Conservation (phyloP, 2,888 invertebrate genomes). For the Cantharis flavilabris region DNA sequence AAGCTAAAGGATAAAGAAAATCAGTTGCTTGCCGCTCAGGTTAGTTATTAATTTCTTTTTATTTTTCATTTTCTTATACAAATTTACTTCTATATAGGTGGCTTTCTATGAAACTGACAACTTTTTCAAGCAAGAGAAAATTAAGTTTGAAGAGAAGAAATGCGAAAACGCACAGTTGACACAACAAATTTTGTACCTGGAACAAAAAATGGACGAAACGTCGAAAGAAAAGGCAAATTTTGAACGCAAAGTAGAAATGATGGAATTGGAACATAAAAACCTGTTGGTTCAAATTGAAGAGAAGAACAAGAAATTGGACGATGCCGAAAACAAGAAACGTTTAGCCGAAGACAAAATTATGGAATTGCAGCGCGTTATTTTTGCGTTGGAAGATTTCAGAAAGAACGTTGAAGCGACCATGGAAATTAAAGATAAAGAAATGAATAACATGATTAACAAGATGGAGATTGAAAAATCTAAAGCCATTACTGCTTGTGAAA, state of each 20-base stretch:
- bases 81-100: constrained; percentile 2
- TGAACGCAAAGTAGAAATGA: constrained; percentile 45
- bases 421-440: constrained; percentile 44
- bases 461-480: constrained; percentile 45
- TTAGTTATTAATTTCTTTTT: constrained; percentile 23
- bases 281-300: constrained; percentile 10
- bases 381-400: constrained; percentile 39
- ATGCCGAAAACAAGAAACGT: constrained; percentile 46
- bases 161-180: constrained; percentile 5
- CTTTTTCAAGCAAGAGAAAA: constrained; percentile 25
- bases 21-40: constrained; percentile 41
- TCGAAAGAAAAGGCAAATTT: constrained; percentile 27
- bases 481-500: constrained; percentile 30
- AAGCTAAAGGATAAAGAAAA: constrained; percentile 55
- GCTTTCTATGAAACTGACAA: constrained; percentile 30
- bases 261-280: constrained; percentile 17
- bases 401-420: constrained; percentile 33
- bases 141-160: constrained; percentile 13
- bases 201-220: constrained; percentile 1
- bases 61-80: not conserved
- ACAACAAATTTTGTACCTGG: not conserved
- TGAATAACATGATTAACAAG: constrained; percentile 45
- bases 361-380: constrained; percentile 23
- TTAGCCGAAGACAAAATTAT: constrained; percentile 33
- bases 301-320: constrained; percentile 31